phyloP scores from a whole-genome alignment of 2,888 invertebrate species.

The Calameuta idolon region DNA sequence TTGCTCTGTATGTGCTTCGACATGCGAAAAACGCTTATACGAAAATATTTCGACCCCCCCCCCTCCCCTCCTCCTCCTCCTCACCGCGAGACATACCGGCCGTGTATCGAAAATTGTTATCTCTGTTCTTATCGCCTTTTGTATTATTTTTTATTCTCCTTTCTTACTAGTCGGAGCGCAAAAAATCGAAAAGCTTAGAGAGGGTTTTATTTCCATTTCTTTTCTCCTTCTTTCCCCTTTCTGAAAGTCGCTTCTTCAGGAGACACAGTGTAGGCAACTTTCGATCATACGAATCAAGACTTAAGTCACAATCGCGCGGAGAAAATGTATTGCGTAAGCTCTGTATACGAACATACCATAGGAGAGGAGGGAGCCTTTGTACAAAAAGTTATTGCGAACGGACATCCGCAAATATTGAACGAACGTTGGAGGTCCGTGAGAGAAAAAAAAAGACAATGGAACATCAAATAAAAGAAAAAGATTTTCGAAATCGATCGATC shows the following conservation, averaged over 20 bases:
- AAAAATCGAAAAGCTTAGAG: not conserved
- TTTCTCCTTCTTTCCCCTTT: not conserved
- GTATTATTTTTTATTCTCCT: not conserved
- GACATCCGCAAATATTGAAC: not conserved
- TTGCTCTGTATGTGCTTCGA: not conserved
- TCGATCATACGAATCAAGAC: slow-evolving; percentile 22
- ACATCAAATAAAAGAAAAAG: not conserved
- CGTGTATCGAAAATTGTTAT: not conserved
- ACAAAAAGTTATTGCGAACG: slow-evolving; percentile 21
- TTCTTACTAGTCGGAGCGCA: not conserved
- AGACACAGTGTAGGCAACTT: slow-evolving; percentile 27
- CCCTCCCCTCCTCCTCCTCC: too few relatives aligned
- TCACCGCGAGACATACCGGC: not conserved
- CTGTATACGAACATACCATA: slow-evolving; percentile 10
- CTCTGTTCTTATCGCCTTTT: not conserved
- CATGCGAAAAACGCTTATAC: not conserved
- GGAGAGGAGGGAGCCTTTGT: slow-evolving; percentile 26
- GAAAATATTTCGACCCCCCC: not conserved
- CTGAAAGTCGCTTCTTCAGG: slow-evolving; percentile 11
- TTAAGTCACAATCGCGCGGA: slow-evolving; percentile 23
- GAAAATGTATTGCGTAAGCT: slow-evolving; percentile 23
- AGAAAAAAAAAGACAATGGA: not conserved
- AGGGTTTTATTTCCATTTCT: not conserved
- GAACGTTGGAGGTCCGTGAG: not conserved
- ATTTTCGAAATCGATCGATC: not conserved